Conservation (phyloP, 1,140 invertebrate genomes). For the Scaptodrosophila lebanonensis region DNA sequence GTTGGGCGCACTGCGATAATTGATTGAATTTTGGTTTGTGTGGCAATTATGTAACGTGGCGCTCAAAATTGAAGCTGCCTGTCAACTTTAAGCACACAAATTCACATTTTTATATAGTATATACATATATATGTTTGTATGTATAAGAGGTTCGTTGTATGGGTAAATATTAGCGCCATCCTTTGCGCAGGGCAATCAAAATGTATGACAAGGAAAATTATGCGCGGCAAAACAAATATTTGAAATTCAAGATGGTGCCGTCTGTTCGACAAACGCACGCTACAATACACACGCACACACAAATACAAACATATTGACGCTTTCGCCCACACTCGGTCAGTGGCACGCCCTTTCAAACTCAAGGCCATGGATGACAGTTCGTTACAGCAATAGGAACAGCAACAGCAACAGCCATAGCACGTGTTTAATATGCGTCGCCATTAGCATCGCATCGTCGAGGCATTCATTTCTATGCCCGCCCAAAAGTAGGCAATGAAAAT, state of each 20-base stretch:
- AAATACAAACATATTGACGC: background rate
- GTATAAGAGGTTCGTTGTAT: too few species aligned
- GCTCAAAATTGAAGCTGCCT: too few species aligned
- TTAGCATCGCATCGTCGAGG: too few species aligned
- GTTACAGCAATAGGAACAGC: background rate
- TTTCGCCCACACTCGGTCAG: too few species aligned
- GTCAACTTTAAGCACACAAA: constrained; percentile 58
- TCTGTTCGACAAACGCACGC: constrained; percentile 8
- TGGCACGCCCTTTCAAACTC: constrained; percentile 12
- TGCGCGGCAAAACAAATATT: constrained; percentile 46
- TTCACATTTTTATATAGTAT: constrained; percentile 33
- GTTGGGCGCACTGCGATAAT: constrained; percentile 51
- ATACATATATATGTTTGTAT: too few species aligned
- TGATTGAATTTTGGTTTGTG: constrained; percentile 58
- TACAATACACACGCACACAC: constrained; percentile 7
- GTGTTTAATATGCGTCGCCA: constrained; percentile 40
- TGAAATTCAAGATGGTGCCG: constrained; percentile 46
- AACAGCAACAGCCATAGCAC: background rate
- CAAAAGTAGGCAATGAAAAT: constrained; percentile 47
- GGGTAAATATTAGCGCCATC: too few species aligned
- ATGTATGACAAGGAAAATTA: constrained; percentile 69
- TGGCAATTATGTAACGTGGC: constrained; percentile 13
- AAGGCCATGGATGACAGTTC: background rate
- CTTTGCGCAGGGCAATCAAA: constrained; percentile 42
- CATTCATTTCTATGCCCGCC: constrained; percentile 42